phyloP scores from a whole-genome alignment of 2,888 invertebrate species.

The Ramazzottius varieornatus region DNA sequence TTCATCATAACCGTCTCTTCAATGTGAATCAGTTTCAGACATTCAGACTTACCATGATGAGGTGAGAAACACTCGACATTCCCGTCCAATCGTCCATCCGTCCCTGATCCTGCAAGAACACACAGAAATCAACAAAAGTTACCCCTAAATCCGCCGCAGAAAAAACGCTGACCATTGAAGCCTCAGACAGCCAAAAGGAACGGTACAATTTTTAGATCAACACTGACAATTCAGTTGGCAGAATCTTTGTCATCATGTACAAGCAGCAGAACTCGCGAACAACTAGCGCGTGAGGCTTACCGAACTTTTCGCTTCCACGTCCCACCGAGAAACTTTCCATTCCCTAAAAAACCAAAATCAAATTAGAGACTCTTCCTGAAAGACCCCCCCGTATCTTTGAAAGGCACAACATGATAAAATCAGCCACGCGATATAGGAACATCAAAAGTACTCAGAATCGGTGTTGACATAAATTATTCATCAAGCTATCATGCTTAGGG shows the following conservation, averaged over 20 bases:
- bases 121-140: background rate
- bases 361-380: too few relatives aligned
- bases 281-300: background rate
- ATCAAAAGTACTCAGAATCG: too few relatives aligned
- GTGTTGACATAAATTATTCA: too few relatives aligned
- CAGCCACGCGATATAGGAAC: too few relatives aligned
- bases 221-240: background rate
- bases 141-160: background rate
- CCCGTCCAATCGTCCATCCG: background rate
- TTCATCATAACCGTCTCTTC: background rate
- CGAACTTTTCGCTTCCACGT: too few relatives aligned
- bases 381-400: too few relatives aligned
- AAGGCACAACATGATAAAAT: too few relatives aligned
- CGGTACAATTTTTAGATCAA: background rate
- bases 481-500: too few relatives aligned
- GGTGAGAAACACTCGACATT: too few relatives aligned
- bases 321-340: too few relatives aligned
- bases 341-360: too few relatives aligned
- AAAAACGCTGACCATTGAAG: background rate
- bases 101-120: background rate
- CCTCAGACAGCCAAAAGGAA: constrained; percentile 4
- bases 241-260: constrained; percentile 1
- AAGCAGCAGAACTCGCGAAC: background rate
- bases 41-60: background rate
- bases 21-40: background rate